Evolutionary conservation across 2,888 invertebrate genomes (phyloP), one percentile per base, ranked within the genome.

Genomic region (Mythimna ferrago): DNA sequence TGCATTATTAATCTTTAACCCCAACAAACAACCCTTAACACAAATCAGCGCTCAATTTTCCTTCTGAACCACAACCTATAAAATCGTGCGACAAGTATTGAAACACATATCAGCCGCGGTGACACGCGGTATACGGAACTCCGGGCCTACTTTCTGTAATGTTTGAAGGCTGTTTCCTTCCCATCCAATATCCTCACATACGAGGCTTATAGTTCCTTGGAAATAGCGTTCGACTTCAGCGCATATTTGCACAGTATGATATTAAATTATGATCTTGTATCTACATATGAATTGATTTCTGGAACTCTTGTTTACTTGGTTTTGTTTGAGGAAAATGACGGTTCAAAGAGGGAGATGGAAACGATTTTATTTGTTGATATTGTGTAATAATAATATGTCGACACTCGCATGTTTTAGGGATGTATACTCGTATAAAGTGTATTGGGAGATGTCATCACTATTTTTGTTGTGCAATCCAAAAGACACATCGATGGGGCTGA

Each of bases 131-230:
- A 61, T 63, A 72, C 70, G 73, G 71, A 78, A 78, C 75, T 80
- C 48, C 38, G 66, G 66, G 77, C 82, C 85, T 84, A 86, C 84
- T 87, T 86, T 84, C 86, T 61, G 78, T 71, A 76, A 79, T 78
- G 86, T 83, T 84, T 53, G 82, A 85, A 83, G 80, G 63, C 71
- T 78, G 84, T 80, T 86, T 87, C 88, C 88, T 83, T 78, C 81
- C 84, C 68, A 69, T 71, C 76, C 85, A 86, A 88, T 87, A 85
- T 87, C 86, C 84, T 81, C 62, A 65, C 63, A 63, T 71, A 66
- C 62, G 61, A 68, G 67, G 41, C 72, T 48, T 71, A 64, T 73
- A 72, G 73, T 78, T 75, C 58, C 80, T 82, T 83, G 78, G 57
- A 73, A 80, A 80, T 82, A 32, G 67, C 72, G 60, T 64, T 69